Conservation (phyloP, 2,797 vertebrate species). For the Urocyon cinereoargenteus region DNA sequence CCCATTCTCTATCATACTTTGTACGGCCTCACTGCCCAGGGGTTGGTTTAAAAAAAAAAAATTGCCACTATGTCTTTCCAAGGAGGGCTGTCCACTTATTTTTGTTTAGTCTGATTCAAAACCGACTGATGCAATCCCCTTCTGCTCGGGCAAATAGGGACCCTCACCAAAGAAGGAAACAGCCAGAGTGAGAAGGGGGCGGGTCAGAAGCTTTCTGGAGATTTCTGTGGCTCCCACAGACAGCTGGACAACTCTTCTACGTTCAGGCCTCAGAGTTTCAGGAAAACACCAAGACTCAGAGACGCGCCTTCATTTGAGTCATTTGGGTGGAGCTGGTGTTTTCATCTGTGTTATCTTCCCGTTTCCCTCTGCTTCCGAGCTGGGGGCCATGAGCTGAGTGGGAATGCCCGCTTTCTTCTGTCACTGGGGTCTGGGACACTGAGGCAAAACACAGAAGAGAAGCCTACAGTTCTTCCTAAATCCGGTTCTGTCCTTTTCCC, state of each 20-base stretch:
- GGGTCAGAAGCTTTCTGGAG: conserved; percentile 55
- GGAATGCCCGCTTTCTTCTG: neutral
- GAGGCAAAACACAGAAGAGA: neutral
- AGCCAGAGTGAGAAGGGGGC: conserved; percentile 65
- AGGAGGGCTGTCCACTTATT: conserved; percentile 60
- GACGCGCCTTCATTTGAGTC: conserved; percentile 43
- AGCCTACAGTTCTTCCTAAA: neutral
- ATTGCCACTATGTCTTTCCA: neutral
- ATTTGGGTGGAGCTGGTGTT: conserved; percentile 55
- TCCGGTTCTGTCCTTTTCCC: no score
- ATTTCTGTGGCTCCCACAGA: conserved; percentile 27
- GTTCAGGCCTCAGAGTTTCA: conserved; percentile 19
- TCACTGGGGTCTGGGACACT: neutral
- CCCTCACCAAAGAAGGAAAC: conserved; percentile 73
- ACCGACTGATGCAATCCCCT: conserved; percentile 58
- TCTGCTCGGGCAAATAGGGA: conserved; percentile 70
- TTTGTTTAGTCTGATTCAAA: conserved; percentile 71
- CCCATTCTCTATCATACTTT: neutral
- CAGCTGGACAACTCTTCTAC: conserved; percentile 45
- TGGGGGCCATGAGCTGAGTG: neutral
- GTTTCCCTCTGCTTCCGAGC: neutral
- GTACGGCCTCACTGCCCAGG: conserved; percentile 33
- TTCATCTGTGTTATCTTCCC: conserved; percentile 26
- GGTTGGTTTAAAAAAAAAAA: neutral
- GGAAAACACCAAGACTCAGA: conserved; percentile 46